Base-by-base conservation (phyloP, 2,888 invertebrate species). In the Mimachlamys varia region DNA sequence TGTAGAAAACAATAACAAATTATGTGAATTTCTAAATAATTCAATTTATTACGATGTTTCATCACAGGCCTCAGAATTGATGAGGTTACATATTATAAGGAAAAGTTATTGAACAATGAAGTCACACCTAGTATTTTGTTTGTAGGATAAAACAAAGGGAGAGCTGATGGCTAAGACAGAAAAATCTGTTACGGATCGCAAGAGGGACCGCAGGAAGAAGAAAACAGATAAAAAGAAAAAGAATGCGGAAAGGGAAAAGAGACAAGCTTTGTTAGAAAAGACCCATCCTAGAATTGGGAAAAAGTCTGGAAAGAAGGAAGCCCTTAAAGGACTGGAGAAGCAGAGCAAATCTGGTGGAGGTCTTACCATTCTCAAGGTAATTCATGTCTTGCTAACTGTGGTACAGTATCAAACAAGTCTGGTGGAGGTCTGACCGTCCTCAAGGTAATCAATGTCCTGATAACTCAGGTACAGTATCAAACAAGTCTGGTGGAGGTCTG, bases 111-210 rank as follows among this genome's bases (percentile, higher is more conserved):
- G 44, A 44, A 44, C 44, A 44, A 44, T 7, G 3, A 44, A 5
- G 44, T 7, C 44, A 44, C 7, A 44, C 44, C n/a, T n/a, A n/a
- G n/a, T n/a, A n/a, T n/a, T 44, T 5, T 7, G 4, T 44, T 44
- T 44, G 44, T 90, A 97, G 96, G 96, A 95, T 27, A 96, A 96
- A 94, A 90, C 93, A 87, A 95, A 96, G 93, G 95, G 97, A n/a
- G 97, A 97, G 88, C 89, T 97, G 90, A 97, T 97, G 93, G 98
- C 98, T 44, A 98, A 98, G 97, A 97, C 98, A 19, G 99, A 99
- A 97, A 97, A 98, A 92, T 98, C 98, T 0, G 97, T 97, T 90
- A 98, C 99, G 0, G 99, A 99, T 95, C 98, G 98, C 97, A 98
- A 99, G 94, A 97, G 99, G 89, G 98, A 98, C 94, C 97, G 99